Conservation (phyloP, 2,888 invertebrate genomes). For the Cepaea hortensis region DNA sequence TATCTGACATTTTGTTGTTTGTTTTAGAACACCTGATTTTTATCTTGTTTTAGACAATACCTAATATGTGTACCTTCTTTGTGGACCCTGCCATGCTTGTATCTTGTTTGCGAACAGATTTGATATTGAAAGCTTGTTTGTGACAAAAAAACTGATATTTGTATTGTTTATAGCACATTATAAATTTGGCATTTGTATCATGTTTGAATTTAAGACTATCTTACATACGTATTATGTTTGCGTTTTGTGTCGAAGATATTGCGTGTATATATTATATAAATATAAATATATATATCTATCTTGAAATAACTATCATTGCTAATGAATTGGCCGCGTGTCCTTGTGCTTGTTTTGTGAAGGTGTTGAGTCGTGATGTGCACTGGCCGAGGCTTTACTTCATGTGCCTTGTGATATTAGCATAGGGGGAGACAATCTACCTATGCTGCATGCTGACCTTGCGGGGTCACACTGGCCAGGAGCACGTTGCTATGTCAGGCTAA, state of each 20-base stretch:
- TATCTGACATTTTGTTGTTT: background rate
- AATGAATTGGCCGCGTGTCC: too few relatives aligned
- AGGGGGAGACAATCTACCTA: background rate
- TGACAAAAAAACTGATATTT: too few relatives aligned
- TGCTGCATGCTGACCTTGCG: background rate
- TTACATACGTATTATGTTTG: background rate
- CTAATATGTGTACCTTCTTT: background rate
- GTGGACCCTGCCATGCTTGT: background rate
- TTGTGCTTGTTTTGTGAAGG: too few relatives aligned
- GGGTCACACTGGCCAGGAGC: background rate
- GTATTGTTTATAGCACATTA: too few relatives aligned
- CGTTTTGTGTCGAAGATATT: background rate
- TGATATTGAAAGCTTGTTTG: too few relatives aligned
- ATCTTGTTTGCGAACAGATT: background rate
- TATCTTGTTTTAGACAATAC: too few relatives aligned
- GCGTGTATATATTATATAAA: too few relatives aligned
- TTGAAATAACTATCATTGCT: too few relatives aligned
- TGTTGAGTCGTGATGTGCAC: background rate
- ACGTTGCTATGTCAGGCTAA: background rate
- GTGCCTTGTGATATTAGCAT: constrained; percentile 9
- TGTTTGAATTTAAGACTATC: background rate
- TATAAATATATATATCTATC: background rate
- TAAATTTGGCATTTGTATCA: too few relatives aligned
- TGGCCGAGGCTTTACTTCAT: background rate
- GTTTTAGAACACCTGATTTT: too few relatives aligned